phyloP scores from a whole-genome alignment of 2,888 invertebrate species.

The Limenitis camilla region DNA sequence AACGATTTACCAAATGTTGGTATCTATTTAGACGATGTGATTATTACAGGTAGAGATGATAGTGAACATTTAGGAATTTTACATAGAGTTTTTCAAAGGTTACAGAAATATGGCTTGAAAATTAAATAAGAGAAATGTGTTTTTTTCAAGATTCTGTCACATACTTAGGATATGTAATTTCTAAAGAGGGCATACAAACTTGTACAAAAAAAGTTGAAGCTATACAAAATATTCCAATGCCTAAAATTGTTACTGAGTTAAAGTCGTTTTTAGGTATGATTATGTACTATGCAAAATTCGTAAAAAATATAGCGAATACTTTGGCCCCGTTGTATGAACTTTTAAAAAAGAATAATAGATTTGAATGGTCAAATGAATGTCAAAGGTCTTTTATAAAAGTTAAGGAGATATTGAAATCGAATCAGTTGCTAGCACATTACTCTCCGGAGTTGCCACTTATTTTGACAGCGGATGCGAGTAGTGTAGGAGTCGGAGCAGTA shows the following conservation, averaged over 20 bases:
- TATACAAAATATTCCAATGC: constrained; percentile 13
- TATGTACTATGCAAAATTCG: constrained; percentile 11
- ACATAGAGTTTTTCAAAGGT: background rate
- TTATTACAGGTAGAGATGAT: background rate
- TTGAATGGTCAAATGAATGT: constrained; percentile 5
- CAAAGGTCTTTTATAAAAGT: constrained; percentile 12
- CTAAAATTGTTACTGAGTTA: constrained; percentile 18
- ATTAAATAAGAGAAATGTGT: background rate
- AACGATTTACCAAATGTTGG: constrained; percentile 12
- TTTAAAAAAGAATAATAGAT: constrained; percentile 8
- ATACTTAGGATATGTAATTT: constrained; percentile 22
- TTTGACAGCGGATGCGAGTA: constrained; percentile 11
- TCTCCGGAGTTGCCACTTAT: constrained; percentile 10
- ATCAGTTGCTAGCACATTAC: constrained; percentile 16
- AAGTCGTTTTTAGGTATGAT: constrained; percentile 12
- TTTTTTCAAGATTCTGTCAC: constrained; percentile 7
- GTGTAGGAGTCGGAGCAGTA: constrained; percentile 8
- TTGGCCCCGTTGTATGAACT: constrained; percentile 9
- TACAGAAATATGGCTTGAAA: background rate
- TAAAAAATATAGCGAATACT: constrained; percentile 6
- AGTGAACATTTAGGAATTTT: background rate
- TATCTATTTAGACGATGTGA: background rate
- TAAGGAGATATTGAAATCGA: constrained; percentile 3
- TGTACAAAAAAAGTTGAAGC: constrained; percentile 16
- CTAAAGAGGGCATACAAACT: constrained; percentile 13